phyloP scores from a whole-genome alignment of 2,113 vertebrate species.

The Australoheros scitulus region DNA sequence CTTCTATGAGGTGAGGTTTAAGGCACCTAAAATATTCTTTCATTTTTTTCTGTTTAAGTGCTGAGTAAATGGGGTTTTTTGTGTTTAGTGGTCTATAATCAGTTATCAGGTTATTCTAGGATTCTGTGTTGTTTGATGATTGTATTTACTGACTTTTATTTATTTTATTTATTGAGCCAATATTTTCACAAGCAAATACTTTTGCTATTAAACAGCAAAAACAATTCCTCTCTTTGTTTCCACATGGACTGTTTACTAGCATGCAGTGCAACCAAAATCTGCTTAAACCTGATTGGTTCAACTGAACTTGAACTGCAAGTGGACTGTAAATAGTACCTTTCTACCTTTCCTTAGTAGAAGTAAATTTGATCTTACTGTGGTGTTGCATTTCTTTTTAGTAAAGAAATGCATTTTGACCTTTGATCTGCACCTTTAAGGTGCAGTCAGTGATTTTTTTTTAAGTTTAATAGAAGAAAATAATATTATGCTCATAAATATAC shows the following conservation, averaged over 20 bases:
- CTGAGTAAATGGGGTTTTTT: background rate
- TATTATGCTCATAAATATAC: too few species aligned
- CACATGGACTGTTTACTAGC: background rate
- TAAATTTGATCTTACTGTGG: background rate
- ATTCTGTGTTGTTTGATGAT: background rate
- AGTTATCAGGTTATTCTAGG: background rate
- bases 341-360: background rate
- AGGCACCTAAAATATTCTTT: background rate
- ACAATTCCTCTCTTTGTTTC: background rate
- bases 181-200: background rate
- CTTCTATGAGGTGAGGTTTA: slow-evolving; percentile 2
- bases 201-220: too few species aligned
- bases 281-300: background rate
- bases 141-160: background rate
- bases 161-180: background rate
- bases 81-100: background rate
- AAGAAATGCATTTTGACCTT: background rate
- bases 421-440: too few species aligned
- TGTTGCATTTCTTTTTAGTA: background rate
- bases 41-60: background rate
- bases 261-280: background rate
- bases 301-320: too few species aligned
- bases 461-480: fast-evolving
- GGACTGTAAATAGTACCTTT: background rate
- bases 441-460: too few species aligned